phyloP scores from a whole-genome alignment of 1,140 invertebrate species.

The Drosophila asahinai region DNA sequence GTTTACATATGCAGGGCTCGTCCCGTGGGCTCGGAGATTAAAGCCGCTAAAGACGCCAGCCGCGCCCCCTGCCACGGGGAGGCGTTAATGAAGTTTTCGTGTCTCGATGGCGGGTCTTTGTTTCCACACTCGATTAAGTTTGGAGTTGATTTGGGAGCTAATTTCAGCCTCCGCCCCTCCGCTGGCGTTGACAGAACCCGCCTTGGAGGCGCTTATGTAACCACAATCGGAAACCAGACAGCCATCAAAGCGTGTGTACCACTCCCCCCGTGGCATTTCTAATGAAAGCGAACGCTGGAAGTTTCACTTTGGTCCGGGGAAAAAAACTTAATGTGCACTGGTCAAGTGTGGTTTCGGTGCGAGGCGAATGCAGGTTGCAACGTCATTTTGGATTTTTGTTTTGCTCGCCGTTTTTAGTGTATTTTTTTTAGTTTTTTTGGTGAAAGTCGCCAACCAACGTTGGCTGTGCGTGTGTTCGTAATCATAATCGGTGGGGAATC shows the following conservation, averaged over 20 bases:
- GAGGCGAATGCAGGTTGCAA: slow-evolving; percentile 70
- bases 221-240: slow-evolving; percentile 32
- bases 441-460: slow-evolving; percentile 60
- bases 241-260: not conserved
- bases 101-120: slow-evolving; percentile 35
- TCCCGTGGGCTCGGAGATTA: slow-evolving; percentile 23
- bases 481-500: slow-evolving; percentile 61
- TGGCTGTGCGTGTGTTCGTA: slow-evolving; percentile 50
- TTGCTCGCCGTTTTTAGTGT: slow-evolving; percentile 41
- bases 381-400: slow-evolving; percentile 62
- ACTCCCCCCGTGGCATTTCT: slow-evolving; percentile 63
- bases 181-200: slow-evolving; percentile 69
- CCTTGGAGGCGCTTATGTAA: slow-evolving; percentile 60
- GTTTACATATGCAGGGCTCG: slow-evolving; percentile 64
- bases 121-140: slow-evolving; percentile 20
- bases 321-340: slow-evolving; percentile 74
- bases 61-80: slow-evolving; percentile 42
- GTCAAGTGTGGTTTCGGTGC: slow-evolving; percentile 69
- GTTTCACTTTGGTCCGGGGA: slow-evolving; percentile 69
- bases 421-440: slow-evolving; percentile 50
- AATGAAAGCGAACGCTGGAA: slow-evolving; percentile 77
- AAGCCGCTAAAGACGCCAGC: slow-evolving; percentile 16
- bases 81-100: slow-evolving; percentile 74
- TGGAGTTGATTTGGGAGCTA: slow-evolving; percentile 35
- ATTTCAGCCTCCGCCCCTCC: slow-evolving; percentile 10